A percentile compares a stretch with the other conserved stretches of the same genome.
phyloP scores from a whole-genome alignment of 2,888 invertebrate species.

The Epirrita christyi region DNA sequence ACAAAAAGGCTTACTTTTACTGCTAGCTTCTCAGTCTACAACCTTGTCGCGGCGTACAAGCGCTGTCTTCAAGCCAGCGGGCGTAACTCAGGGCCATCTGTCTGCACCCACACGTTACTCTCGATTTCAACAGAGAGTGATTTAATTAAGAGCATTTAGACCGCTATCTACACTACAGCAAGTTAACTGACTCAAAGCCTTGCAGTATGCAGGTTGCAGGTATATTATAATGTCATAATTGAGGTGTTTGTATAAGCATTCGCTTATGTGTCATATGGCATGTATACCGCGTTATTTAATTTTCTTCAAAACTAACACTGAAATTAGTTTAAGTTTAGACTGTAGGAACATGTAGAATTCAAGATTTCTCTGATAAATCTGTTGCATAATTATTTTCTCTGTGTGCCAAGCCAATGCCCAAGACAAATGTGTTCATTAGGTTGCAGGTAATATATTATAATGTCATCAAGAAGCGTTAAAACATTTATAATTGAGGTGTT shows the following conservation, averaged over 20 bases:
- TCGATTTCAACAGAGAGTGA: conserved; percentile 54
- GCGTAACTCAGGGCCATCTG: conserved; percentile 55
- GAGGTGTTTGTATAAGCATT: no score
- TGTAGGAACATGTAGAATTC: no score
- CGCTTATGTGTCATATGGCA: no score
- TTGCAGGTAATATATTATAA: not conserved
- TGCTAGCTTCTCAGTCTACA: conserved; percentile 16
- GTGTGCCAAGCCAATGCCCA: no score
- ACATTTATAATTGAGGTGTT: no score
- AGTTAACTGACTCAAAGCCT: not conserved
- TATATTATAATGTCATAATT: no score
- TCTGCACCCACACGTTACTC: conserved; percentile 53
- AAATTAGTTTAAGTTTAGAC: no score
- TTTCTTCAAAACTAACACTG: no score
- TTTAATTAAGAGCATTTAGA: conserved; percentile 27
- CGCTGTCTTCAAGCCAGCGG: conserved; percentile 24
- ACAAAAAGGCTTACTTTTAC: conserved; percentile 1
- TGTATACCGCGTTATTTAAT: no score
- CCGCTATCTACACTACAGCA: conserved; percentile 14
- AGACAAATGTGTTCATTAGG: not conserved
- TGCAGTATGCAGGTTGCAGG: conserved; percentile 10
- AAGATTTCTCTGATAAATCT: no score
- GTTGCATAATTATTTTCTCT: no score
- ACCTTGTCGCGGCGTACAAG: conserved; percentile 17
- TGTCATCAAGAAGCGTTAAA: no score